These are phyloP conservation scores for Scolopax mira DNA, from an alignment of 2,113 vertebrate species.

Conservation along the genomic window DNA sequence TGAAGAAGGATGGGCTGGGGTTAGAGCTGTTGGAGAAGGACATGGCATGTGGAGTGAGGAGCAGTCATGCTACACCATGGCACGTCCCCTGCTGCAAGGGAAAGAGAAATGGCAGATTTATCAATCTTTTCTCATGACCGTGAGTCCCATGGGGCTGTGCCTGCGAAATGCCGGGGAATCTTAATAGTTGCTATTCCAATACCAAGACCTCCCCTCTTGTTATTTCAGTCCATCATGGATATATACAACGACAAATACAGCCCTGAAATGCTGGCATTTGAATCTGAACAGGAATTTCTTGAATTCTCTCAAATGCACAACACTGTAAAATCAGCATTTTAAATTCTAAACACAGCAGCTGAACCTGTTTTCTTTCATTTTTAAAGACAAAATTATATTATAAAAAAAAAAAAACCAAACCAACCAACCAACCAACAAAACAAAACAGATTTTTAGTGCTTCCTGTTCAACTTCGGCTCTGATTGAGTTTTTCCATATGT, in stretches of 20 bases:
- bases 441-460: neutral
- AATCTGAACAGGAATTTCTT: neutral
- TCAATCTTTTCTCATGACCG: neutral
- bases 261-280: neutral
- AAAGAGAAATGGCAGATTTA: neutral
- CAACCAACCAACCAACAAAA: neutral
- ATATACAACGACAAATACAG: accelerated
- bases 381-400: neutral
- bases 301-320: neutral
- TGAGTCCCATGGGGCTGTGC: accelerated
- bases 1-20: constrained; percentile 23
- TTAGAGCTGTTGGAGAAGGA: constrained; percentile 47
- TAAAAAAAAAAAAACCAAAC: neutral
- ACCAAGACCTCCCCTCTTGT: neutral
- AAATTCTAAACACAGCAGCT: neutral
- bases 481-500: neutral
- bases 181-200: accelerated
- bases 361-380: neutral
- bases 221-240: neutral
- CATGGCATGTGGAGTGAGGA: neutral
- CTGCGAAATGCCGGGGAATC: neutral
- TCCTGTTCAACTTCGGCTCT: neutral
- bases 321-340: neutral
- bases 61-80: neutral
- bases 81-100: neutral